A percentile compares a stretch with the other conserved stretches of the same genome.
Evolutionary conservation across 2,113 vertebrate genomes (phyloP).

Genomic region (Isurus oxyrinchus): DNA sequence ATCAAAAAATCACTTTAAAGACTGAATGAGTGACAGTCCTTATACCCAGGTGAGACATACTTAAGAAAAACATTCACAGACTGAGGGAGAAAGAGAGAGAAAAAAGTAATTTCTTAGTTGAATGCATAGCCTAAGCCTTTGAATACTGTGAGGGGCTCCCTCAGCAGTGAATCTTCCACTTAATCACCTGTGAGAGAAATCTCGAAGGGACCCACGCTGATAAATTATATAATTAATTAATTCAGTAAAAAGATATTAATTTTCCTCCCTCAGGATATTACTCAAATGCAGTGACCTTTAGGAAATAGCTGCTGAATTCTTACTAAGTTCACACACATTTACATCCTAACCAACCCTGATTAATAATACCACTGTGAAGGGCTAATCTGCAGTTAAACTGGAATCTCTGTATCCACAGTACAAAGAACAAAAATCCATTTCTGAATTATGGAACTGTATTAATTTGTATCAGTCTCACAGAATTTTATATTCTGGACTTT

Average conservation of each 20-base stretch:
- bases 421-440: not conserved
- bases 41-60: conserved; percentile 32
- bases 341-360: conserved; percentile 74
- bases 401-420: not conserved
- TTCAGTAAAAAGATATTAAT: conserved; percentile 99
- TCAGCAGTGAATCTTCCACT: conserved; percentile 75
- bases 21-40: conserved; percentile 19
- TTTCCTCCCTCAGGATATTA: conserved; percentile 95
- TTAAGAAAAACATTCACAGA: conserved; percentile 32
- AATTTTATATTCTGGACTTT: conserved; percentile 19
- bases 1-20: conserved; percentile 34
- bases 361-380: conserved; percentile 16
- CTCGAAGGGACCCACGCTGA: conserved; percentile 81
- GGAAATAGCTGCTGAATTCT: conserved; percentile 96
- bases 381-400: not conserved
- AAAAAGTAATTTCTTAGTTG: conserved; percentile 35
- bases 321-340: conserved; percentile 83
- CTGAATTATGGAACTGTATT: not conserved
- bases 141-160: not conserved
- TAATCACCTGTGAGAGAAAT: conserved; percentile 88
- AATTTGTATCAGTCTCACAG: not conserved
- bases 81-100: conserved; percentile 21
- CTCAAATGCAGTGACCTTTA: conserved; percentile 99
- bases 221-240: conserved; percentile 99
- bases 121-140: conserved; percentile 29